Evolutionary conservation across 2,113 vertebrate species (phyloP).

Genomic region (Phyllostomus discolor): DNA sequence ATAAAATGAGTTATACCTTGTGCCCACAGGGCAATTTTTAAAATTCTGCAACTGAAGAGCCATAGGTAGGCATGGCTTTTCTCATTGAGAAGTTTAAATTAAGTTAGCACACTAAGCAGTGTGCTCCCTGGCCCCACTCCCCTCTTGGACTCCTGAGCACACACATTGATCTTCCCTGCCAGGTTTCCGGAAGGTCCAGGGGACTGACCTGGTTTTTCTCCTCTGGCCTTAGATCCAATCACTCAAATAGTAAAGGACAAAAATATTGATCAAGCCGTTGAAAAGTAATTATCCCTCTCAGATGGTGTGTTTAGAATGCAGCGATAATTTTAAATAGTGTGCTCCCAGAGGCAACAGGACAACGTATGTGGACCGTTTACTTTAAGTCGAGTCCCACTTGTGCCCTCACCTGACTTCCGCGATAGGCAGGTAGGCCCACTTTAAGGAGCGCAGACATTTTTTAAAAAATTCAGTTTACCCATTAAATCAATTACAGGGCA

Average conservation of each 20-base stretch:
- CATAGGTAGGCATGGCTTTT: background rate
- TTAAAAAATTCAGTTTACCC: background rate
- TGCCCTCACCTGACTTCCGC: background rate
- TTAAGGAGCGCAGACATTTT: background rate
- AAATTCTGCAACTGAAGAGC: background rate
- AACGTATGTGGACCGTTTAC: background rate
- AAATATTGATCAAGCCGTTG: constrained; percentile 59
- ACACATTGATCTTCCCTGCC: background rate
- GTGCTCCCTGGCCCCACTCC: background rate
- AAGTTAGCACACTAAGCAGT: background rate
- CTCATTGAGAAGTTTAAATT: background rate
- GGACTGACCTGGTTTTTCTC: constrained; percentile 25
- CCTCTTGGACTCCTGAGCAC: background rate
- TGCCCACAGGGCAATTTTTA: background rate
- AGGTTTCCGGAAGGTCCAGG: background rate
- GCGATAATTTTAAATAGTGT: constrained; percentile 9
- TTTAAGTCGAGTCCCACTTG: background rate
- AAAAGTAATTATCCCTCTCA: constrained; percentile 34
- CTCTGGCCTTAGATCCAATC: constrained; percentile 14
- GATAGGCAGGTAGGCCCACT: background rate
- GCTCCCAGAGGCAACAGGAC: background rate
- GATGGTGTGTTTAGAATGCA: constrained; percentile 34
- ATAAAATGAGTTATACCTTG: background rate
- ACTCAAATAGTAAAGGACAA: constrained; percentile 23
- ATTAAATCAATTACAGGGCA: background rate